Evolutionary conservation across 1,140 invertebrate genomes (phyloP), one percentile per base, ranked within the genome.

Genomic region (Scaptomyza montana): DNA sequence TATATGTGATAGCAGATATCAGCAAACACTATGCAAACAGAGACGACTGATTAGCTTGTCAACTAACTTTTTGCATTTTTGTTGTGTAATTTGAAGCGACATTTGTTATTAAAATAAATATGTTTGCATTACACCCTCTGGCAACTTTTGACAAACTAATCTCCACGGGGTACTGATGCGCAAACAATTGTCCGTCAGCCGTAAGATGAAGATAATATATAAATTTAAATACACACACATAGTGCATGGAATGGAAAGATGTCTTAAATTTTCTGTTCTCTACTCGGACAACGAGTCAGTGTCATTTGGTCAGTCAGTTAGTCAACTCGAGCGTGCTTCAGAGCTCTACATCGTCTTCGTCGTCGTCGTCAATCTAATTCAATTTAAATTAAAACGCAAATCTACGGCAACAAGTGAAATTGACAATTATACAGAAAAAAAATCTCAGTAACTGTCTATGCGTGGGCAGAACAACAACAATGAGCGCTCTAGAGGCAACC

Each of bases 301-400:
- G 65, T 67, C 74, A 80, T 61, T 78, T 81, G 74, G 69, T 56
- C 75, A 51, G 61, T 19, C 71, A 70, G 71, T 67, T 61, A 77
- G 84, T 57, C 57, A 50, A 74, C 57, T 68, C 62, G 67, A 76
- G 66, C 28, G 45, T 63, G 51, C 47, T n/a, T 47, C 51, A 36
- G 47, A 9, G 33, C 9, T 36, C 33, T 36, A 6, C 33, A 9
- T 1, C 21, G 8, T 59, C 46, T 62, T 39, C 55, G 55, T 74
- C 33, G 49, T n/a, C 49, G 63, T 21, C 60, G 33, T 46, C 25
- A 84, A 78, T 71, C 64, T 89, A 87, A 87, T 87, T 87, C 76
- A 87, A 87, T 87, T 87, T 82, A 87, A 87, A 82, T 87, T 87
- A 82, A 87, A 87, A 82, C 84, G 84, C 72, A 86, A 75, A 16